Evolutionary conservation across 2,113 vertebrate genomes (phyloP).

Genomic region (Alaudala cheleensis): DNA sequence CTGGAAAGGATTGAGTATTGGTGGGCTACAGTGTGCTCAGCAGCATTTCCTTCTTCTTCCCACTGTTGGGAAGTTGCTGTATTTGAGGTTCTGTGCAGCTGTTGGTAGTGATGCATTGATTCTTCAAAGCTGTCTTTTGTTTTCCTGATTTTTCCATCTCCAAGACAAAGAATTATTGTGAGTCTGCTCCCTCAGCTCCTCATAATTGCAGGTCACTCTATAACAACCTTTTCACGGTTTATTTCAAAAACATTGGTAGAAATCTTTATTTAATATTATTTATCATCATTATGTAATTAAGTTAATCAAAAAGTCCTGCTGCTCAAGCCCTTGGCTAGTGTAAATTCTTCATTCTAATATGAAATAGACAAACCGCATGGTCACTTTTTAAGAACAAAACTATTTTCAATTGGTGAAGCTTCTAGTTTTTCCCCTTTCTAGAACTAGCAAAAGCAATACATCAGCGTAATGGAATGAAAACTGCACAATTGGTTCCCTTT

Average conservation of each 20-base stretch:
- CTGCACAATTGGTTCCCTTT: not conserved
- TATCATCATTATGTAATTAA: not conserved
- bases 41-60: not conserved
- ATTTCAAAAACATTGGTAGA: not conserved
- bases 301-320: not conserved
- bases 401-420: not conserved
- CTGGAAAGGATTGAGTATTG: not conserved
- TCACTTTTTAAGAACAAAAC: not conserved
- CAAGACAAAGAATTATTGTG: not conserved
- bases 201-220: not conserved
- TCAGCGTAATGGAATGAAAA: not conserved
- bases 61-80: fast-evolving
- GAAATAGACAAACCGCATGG: not conserved
- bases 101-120: not conserved
- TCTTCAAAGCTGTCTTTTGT: not conserved
- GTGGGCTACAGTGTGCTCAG: not conserved
- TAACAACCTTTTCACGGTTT: not conserved
- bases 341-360: not conserved
- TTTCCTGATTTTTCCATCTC: not conserved
- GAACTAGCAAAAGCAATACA: not conserved
- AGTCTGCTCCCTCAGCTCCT: not conserved
- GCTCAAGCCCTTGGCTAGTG: not conserved
- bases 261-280: not conserved
- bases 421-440: not conserved
- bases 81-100: not conserved